These are phyloP conservation scores for Gasterosteus aculeatus DNA, from an alignment of 2,113 vertebrate species.

Conservation along the genomic window DNA sequence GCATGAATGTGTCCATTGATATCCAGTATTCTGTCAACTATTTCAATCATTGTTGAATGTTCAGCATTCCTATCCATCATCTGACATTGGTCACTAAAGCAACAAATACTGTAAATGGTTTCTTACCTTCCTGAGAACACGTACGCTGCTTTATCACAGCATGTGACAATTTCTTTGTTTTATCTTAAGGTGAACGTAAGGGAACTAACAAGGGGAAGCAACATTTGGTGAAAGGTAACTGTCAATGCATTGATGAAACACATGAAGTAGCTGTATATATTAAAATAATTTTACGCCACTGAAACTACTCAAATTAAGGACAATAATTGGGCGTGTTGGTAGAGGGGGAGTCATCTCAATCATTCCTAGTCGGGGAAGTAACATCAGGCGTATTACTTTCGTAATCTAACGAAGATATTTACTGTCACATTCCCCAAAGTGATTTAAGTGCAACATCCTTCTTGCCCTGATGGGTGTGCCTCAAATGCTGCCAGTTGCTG, in stretches of 20 bases:
- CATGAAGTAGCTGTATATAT: not conserved
- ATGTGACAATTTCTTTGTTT: not conserved
- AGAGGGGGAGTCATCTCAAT: not conserved
- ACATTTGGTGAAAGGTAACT: not conserved
- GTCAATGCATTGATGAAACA: not conserved
- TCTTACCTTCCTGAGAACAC: not conserved
- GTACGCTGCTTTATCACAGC: not conserved
- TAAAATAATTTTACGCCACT: not conserved
- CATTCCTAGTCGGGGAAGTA: not conserved
- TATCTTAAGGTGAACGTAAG: not conserved
- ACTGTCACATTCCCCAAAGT: too few species aligned
- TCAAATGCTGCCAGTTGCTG: too few species aligned
- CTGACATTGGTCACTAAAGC: not conserved
- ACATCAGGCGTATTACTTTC: not conserved
- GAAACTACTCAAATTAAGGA: too few species aligned
- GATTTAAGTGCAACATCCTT: too few species aligned
- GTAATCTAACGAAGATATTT: too few species aligned
- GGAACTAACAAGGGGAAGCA: not conserved
- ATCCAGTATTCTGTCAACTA: not conserved
- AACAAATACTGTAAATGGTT: not conserved
- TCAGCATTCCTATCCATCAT: not conserved
- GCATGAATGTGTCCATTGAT: conserved; percentile 4
- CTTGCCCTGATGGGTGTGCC: too few species aligned
- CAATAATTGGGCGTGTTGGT: not conserved
- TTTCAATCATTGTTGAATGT: not conserved